phyloP scores from a whole-genome alignment of 1,140 invertebrate species.

The Armadillidium nasatum region DNA sequence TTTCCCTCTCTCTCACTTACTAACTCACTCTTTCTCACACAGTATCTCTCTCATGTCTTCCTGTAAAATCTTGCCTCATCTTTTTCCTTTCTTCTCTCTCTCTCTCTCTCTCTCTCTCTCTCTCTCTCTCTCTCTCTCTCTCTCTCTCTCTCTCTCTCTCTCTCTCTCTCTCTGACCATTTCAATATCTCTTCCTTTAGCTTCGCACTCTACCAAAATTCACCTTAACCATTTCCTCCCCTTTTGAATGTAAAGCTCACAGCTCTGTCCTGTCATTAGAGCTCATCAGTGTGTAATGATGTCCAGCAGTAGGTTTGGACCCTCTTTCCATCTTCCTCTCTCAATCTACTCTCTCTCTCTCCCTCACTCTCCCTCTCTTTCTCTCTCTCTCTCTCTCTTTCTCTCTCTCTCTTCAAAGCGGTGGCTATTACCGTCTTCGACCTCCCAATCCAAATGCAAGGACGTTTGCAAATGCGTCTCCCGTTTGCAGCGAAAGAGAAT shows the following conservation, averaged over 20 bases:
- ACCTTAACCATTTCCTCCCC: background rate
- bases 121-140: background rate
- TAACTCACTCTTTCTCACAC: background rate
- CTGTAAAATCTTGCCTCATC: background rate
- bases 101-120: background rate
- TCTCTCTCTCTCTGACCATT: background rate
- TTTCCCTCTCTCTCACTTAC: background rate
- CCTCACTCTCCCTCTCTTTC: too few relatives aligned
- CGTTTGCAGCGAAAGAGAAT: background rate
- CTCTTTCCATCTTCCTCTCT: too few relatives aligned
- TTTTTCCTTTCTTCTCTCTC: background rate
- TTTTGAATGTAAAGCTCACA: background rate
- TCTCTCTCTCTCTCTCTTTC: too few relatives aligned
- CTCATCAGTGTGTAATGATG: background rate
- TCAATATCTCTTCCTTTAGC: background rate
- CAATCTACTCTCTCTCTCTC: too few relatives aligned
- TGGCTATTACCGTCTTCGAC: background rate
- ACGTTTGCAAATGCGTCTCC: background rate
- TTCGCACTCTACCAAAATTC: background rate
- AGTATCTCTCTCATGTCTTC: too few relatives aligned
- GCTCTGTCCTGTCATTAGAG: constrained; percentile 9
- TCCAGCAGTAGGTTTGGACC: background rate
- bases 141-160: background rate
- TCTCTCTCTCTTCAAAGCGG: background rate
- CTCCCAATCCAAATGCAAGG: background rate